Conservation (phyloP, 1,140 invertebrate genomes). For the Rhopalosiphum maidis region DNA sequence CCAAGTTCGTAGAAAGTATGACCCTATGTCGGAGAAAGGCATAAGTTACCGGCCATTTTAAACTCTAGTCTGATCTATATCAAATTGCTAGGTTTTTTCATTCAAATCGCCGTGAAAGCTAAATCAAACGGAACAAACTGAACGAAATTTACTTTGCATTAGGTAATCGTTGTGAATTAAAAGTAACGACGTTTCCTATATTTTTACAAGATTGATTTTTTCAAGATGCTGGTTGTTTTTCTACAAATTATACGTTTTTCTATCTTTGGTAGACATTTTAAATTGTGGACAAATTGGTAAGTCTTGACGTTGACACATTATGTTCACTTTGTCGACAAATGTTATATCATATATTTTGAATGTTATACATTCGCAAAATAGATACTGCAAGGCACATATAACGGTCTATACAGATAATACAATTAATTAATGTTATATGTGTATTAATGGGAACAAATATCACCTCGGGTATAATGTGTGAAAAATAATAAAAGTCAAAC, state of each 20-base stretch:
- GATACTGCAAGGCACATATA: background rate
- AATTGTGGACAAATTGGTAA: background rate
- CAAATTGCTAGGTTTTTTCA: slow-evolving; percentile 35
- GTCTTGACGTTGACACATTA: background rate
- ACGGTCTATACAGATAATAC: background rate
- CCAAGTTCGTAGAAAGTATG: slow-evolving; percentile 35
- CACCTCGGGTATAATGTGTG: background rate
- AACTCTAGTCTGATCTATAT: slow-evolving; percentile 33
- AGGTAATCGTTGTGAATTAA: background rate
- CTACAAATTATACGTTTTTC: slow-evolving; percentile 17
- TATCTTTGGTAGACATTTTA: background rate
- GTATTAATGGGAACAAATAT: background rate
- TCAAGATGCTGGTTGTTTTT: background rate
- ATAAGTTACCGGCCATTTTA: slow-evolving; percentile 36
- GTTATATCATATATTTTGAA: background rate
- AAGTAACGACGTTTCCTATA: background rate
- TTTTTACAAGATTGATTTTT: background rate
- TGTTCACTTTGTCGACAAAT: background rate
- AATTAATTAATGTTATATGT: slow-evolving; percentile 4
- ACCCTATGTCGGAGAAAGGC: slow-evolving; percentile 47
- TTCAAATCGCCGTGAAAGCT: slow-evolving; percentile 36
- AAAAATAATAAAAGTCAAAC: background rate
- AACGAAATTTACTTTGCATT: slow-evolving; percentile 7
- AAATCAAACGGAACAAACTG: slow-evolving; percentile 39
- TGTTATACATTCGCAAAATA: background rate